Evolutionary conservation across 2,888 invertebrate species (phyloP), one percentile per base, ranked within the genome.

Genomic region (Yponomeuta sedellus): DNA sequence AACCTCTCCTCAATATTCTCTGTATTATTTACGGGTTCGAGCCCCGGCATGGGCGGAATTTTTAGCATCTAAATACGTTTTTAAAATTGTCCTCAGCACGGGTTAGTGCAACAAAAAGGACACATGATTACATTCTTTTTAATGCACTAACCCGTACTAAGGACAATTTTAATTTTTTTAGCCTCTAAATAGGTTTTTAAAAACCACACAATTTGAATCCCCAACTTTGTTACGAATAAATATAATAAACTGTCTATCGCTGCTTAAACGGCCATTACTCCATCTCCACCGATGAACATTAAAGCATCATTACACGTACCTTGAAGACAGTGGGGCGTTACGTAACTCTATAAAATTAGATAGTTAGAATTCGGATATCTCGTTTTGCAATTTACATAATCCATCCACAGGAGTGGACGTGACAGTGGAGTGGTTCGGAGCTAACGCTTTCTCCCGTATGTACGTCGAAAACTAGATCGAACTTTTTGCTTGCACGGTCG

Each of bases 381-480:
- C 12, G 66, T 68, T 64, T 66, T 61, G 44, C 61, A 73, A 74
- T 71, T 68, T 73, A 70, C 70, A 71, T 72, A 69, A 68, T 66
- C 57, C 64, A 70, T 65, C 61, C 66, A 72, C 71, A 71, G 68
- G 70, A 69, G 68, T 70, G 67, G 71, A 61, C 44, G 67, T 64
- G 61, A 28, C 52, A 34, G 39, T 20, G 25, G 20, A 34, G 39
- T 20, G 25, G 20, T 28, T 73, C 70, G 69, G 71, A 71, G 71
- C 69, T 70, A 68, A 71, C 44, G 74, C 77, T 77, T 77, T 77
- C 77, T 75, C 77, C 68, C 70, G 69, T 68, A 69, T 69, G 68
- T 52, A 34, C 34, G 64, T 68, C 70, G 69, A 62, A 67, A 66
- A 64, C 64, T 61, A 64, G 71, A 70, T 67, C 72, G 34, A 71